Evolutionary conservation across 2,113 vertebrate species (phyloP).

Genomic region (Probosciger aterrimus): DNA sequence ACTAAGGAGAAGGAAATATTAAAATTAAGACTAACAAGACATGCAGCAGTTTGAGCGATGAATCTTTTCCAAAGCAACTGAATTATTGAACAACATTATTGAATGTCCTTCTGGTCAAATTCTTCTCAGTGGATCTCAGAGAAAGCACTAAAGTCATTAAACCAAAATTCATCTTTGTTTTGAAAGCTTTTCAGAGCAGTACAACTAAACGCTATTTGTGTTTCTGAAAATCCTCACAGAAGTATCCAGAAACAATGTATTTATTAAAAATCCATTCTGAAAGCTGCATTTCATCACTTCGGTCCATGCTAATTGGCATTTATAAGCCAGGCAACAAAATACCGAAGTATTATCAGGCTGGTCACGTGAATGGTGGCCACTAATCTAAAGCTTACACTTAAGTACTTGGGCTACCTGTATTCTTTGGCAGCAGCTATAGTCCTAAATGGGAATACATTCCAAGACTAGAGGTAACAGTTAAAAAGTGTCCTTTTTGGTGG

Average conservation of each 20-base stretch:
- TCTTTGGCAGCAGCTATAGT: not conserved
- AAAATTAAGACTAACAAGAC: not conserved
- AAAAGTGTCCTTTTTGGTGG: not conserved
- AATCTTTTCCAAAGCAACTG: not conserved
- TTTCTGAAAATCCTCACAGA: not conserved
- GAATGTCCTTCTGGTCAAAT: not conserved
- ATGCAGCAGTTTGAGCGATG: not conserved
- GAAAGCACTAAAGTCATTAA: not conserved
- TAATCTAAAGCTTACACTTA: not conserved
- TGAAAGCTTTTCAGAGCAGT: not conserved
- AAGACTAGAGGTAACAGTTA: not conserved
- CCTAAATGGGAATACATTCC: not conserved
- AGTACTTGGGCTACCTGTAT: not conserved
- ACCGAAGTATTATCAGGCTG: not conserved
- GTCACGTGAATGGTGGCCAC: not conserved
- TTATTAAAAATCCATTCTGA: not conserved
- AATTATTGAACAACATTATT: not conserved
- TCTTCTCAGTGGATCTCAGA: not conserved
- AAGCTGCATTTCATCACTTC: constrained; percentile 19
- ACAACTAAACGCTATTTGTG: not conserved
- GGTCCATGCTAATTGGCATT: constrained; percentile 62
- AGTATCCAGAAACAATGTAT: not conserved
- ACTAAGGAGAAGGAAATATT: constrained; percentile 53
- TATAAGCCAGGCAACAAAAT: not conserved
- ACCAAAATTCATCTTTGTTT: not conserved